Conservation (phyloP, 2,797 vertebrate genomes). For the Steatocranus sp. region DNA sequence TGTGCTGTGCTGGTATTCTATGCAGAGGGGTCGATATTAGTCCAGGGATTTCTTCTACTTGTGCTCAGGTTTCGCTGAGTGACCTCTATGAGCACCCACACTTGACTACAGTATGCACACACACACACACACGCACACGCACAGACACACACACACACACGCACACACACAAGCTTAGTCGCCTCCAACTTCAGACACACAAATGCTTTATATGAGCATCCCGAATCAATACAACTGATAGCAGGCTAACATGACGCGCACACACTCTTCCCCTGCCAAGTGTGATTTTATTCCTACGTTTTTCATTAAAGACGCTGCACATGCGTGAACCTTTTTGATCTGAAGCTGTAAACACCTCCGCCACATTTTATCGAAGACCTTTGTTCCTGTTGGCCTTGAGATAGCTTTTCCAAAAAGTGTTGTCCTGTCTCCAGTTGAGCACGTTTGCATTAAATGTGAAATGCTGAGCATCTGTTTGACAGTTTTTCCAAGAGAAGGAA, state of each 20-base stretch:
- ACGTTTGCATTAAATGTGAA: background rate
- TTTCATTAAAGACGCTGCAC: conserved; percentile 26
- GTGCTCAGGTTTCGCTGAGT: conserved; percentile 73
- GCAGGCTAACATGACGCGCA: background rate
- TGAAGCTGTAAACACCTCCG: conserved; percentile 27
- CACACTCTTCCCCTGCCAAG: background rate
- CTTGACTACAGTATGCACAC: conserved; percentile 33
- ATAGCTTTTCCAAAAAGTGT: background rate
- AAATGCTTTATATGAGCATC: conserved; percentile 23
- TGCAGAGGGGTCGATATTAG: conserved; percentile 67
- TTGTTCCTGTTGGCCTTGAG: background rate
- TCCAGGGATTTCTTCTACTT: conserved; percentile 68
- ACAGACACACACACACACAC: background rate
- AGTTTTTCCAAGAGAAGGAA: background rate
- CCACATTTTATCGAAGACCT: background rate
- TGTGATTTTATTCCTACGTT: background rate
- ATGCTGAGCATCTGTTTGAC: background rate
- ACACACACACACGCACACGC: background rate
- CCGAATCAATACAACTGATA: conserved; percentile 34
- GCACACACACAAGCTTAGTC: background rate
- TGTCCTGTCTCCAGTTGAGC: background rate
- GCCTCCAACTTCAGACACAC: conserved; percentile 1
- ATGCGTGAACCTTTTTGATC: conserved; percentile 31
- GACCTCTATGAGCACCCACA: conserved; percentile 69
- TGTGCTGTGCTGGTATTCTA: conserved; percentile 69